phyloP scores from a whole-genome alignment of 2,888 invertebrate genomes.

The Tanypteryx hageni region DNA sequence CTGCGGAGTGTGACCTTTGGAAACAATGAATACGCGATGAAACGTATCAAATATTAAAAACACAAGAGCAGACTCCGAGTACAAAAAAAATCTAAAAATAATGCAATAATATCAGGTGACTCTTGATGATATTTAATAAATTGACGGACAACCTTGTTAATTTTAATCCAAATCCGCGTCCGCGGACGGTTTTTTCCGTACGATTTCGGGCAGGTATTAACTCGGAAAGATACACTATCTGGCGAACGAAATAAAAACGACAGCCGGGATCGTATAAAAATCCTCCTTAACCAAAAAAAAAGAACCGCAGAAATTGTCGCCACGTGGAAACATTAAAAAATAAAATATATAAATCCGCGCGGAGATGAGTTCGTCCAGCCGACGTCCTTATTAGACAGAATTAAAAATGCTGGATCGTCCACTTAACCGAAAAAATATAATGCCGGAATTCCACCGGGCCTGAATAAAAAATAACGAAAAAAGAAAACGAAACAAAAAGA shows the following conservation, averaged over 20 bases:
- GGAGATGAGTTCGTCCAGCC: background rate
- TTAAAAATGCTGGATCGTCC: background rate
- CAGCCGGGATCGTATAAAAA: background rate
- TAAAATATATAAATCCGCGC: background rate
- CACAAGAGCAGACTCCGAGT: too few species aligned
- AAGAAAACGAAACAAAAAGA: background rate
- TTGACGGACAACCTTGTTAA: too few species aligned
- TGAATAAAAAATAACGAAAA: background rate
- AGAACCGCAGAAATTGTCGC: background rate
- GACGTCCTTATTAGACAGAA: background rate
- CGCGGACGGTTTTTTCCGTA: too few species aligned
- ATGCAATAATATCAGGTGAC: too few species aligned
- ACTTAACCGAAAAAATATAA: background rate
- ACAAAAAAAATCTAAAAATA: too few species aligned
- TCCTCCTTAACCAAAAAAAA: background rate
- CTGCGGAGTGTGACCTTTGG: too few species aligned
- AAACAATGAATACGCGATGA: too few species aligned
- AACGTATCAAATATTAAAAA: too few species aligned
- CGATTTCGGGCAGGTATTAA: too few species aligned
- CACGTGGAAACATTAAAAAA: background rate
- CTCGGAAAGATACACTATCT: background rate
- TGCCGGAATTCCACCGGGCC: background rate
- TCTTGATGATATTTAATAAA: too few species aligned
- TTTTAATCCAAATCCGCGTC: too few species aligned
- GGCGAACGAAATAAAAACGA: background rate